Percentiles rank a stretch among this genome's conserved stretches.
phyloP scores from a whole-genome alignment of 2,888 invertebrate genomes.

The Agrotis puta region DNA sequence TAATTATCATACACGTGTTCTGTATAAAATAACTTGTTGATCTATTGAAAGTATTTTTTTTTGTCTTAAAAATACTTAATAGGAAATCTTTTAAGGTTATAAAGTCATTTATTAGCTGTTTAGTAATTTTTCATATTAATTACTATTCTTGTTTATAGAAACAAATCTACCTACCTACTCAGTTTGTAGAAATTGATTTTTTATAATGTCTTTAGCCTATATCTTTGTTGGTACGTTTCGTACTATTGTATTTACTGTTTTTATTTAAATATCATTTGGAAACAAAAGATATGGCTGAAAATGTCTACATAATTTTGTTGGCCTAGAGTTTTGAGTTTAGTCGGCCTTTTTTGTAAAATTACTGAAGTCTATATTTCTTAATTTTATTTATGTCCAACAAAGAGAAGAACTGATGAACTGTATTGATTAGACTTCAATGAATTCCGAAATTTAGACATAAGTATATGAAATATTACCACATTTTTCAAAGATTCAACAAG shows the following conservation, averaged over 20 bases:
- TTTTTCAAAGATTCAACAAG: neutral
- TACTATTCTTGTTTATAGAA: neutral
- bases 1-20: too few species aligned
- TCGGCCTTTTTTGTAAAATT: too few species aligned
- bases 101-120: neutral
- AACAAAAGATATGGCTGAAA: neutral
- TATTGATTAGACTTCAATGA: neutral
- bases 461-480: too few species aligned
- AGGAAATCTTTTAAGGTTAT: neutral
- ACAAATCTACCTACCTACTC: constrained; percentile 12
- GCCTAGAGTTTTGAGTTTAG: too few species aligned
- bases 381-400: neutral
- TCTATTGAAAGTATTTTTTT: neutral
- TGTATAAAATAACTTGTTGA: neutral
- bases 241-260: too few species aligned
- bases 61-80: neutral
- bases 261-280: too few species aligned
- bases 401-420: neutral
- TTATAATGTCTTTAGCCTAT: constrained; percentile 3
- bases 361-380: too few species aligned
- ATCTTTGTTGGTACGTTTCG: neutral
- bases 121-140: neutral
- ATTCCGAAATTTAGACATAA: too few species aligned
- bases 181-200: constrained; percentile 18
- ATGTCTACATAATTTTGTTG: neutral